phyloP scores from a whole-genome alignment of 2,797 vertebrate species.

The Parauchenoglanis ngamensis region DNA sequence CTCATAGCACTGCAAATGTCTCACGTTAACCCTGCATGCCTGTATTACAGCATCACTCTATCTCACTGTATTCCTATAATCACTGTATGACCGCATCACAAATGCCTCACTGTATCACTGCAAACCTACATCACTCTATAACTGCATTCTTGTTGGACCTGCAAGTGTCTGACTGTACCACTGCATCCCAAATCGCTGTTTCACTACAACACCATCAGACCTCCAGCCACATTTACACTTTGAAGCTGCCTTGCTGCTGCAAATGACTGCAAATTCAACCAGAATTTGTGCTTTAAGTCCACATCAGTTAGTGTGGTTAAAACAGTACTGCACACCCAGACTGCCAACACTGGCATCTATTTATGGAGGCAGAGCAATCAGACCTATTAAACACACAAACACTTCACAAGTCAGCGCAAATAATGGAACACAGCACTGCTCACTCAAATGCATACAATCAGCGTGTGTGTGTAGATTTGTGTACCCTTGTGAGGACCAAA shows the following conservation, averaged over 20 bases:
- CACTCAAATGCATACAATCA: slow-evolving; percentile 57
- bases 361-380: slow-evolving; percentile 39
- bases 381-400: slow-evolving; percentile 46
- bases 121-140: background rate
- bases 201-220: background rate
- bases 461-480: no score
- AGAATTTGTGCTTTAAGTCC: slow-evolving; percentile 13
- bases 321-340: slow-evolving; percentile 18
- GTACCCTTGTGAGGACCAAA: no score
- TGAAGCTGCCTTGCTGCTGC: slow-evolving; percentile 15
- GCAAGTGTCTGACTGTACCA: background rate
- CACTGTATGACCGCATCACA: background rate
- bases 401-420: slow-evolving; percentile 44
- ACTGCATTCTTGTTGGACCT: background rate
- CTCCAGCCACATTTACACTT: slow-evolving; percentile 17
- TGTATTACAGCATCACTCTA: background rate
- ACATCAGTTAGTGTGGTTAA: slow-evolving; percentile 5
- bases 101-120: background rate
- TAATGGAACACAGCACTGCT: slow-evolving; percentile 6
- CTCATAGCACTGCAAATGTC: background rate
- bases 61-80: background rate
- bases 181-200: background rate
- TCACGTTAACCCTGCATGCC: background rate
- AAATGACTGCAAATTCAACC: background rate
- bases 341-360: slow-evolving; percentile 47